Evolutionary conservation across 2,888 invertebrate genomes (phyloP).

Genomic region (Iselma pallidipennis): DNA sequence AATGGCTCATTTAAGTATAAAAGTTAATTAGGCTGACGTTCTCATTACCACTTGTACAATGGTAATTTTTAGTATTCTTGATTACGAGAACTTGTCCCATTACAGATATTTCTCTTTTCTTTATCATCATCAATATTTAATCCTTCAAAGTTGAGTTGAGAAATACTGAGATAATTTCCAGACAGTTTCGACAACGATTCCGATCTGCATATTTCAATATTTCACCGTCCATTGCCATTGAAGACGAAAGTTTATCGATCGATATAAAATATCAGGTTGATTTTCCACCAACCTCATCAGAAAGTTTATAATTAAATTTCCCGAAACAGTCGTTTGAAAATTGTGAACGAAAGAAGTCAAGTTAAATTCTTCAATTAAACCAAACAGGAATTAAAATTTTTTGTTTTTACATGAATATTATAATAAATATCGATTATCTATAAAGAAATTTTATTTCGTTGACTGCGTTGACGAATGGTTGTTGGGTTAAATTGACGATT

Average conservation of each 20-base stretch:
- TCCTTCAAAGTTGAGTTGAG: background rate
- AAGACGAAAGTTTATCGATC: too few relatives aligned
- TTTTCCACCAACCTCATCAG: background rate
- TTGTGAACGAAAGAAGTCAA: background rate
- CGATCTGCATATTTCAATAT: background rate
- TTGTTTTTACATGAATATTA: too few relatives aligned
- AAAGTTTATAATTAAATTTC: background rate
- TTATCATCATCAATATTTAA: background rate
- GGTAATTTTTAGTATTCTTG: background rate
- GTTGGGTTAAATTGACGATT: background rate
- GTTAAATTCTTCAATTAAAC: slow-evolving; percentile 10
- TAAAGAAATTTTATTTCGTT: too few relatives aligned
- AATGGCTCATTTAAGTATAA: slow-evolving; percentile 5
- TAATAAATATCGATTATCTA: too few relatives aligned
- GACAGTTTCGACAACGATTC: too few relatives aligned
- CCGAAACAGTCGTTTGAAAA: background rate
- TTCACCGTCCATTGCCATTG: background rate
- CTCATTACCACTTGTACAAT: background rate
- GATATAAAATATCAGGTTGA: background rate
- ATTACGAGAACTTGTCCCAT: background rate
- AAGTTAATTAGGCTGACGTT: slow-evolving; percentile 12
- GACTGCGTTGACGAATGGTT: too few relatives aligned
- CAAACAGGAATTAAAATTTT: slow-evolving; percentile 14
- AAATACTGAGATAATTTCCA: background rate
- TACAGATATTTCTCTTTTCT: background rate